A percentile compares a stretch with the other conserved stretches of the same genome.
Conservation (phyloP, 2,113 vertebrate species). For the Phoenicopterus ruber region DNA sequence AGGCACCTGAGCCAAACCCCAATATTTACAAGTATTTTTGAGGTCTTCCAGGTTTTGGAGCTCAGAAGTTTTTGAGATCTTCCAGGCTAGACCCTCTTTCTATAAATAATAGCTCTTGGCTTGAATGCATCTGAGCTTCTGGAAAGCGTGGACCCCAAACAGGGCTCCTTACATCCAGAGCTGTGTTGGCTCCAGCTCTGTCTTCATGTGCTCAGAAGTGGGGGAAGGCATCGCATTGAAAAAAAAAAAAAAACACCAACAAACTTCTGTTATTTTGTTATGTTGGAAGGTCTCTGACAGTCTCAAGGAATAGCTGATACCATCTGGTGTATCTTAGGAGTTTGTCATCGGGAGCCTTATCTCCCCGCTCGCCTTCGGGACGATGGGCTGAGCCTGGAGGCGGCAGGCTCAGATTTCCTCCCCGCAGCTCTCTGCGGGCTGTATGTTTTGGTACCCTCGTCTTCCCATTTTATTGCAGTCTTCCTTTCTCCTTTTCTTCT, state of each 20-base stretch:
- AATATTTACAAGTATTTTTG: conserved; percentile 34
- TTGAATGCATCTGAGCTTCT: neutral
- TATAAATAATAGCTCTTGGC: neutral
- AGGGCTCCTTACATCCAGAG: neutral
- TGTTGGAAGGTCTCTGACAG: neutral
- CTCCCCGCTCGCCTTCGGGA: neutral
- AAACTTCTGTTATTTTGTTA: neutral
- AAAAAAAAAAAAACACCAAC: neutral
- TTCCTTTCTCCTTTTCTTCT: neutral
- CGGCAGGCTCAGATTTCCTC: neutral
- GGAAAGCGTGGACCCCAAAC: neutral
- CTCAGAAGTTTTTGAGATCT: neutral
- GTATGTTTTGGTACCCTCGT: neutral
- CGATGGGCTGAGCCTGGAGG: neutral
- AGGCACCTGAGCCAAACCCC: conserved; percentile 9
- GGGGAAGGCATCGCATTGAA: neutral
- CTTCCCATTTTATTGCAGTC: neutral
- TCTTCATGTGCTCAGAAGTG: neutral
- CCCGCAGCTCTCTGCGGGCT: neutral
- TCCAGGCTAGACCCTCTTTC: neutral
- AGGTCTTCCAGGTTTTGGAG: conserved; percentile 14
- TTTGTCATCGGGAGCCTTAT: neutral
- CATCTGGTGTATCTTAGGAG: neutral
- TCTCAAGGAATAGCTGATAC: neutral
- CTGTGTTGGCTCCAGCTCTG: neutral